Evolutionary conservation across 2,888 invertebrate species (phyloP).

Genomic region (Ophonus ardosiacus): DNA sequence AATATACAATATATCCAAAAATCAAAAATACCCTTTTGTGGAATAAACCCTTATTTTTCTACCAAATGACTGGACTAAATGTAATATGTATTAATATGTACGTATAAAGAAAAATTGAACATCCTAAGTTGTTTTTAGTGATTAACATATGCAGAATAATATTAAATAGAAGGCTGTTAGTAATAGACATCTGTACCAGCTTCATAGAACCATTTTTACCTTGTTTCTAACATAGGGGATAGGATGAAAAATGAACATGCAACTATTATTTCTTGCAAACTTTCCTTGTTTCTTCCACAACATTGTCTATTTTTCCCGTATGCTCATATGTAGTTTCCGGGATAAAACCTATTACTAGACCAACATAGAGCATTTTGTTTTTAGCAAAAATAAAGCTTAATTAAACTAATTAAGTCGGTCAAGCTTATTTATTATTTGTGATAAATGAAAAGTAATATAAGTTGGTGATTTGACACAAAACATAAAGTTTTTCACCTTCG

Average conservation of each 20-base stretch:
- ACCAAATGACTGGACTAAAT: too few species aligned
- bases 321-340: conserved; percentile 54
- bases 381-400: conserved; percentile 30
- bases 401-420: conserved; percentile 31
- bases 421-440: conserved; percentile 18
- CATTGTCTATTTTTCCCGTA: conserved; percentile 58
- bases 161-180: background rate
- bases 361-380: conserved; percentile 20
- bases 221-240: conserved; percentile 24
- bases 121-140: background rate
- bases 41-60: too few species aligned
- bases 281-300: conserved; percentile 9
- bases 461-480: background rate
- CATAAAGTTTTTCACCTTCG: conserved; percentile 28
- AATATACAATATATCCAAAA: too few species aligned
- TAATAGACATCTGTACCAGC: conserved; percentile 34
- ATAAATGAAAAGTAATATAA: conserved; percentile 4
- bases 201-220: conserved; percentile 1
- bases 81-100: too few species aligned
- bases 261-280: background rate
- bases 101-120: too few species aligned
- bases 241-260: conserved; percentile 34
- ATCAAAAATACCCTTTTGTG: too few species aligned
- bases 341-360: conserved; percentile 38
- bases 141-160: background rate